These are phyloP conservation scores for Crocidura indochinensis DNA, from an alignment of 2,797 vertebrate species.

Conservation along the genomic window DNA sequence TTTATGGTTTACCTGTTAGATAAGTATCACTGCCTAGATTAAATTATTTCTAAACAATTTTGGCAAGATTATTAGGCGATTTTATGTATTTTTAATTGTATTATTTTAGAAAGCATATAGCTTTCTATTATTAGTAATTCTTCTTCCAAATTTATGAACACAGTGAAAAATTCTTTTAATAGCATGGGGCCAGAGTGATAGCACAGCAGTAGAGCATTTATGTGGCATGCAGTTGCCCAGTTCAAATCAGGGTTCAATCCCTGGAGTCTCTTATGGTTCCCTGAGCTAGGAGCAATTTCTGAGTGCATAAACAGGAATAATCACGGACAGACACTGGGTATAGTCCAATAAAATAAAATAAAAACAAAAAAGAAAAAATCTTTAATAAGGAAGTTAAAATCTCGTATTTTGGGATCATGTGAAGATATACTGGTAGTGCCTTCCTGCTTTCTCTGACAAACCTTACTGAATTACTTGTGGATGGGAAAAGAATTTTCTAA, in stretches of 20 bases:
- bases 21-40: not conserved
- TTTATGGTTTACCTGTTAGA: no score
- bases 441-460: conserved; percentile 29
- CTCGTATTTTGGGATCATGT: conserved; percentile 44
- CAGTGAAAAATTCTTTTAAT: not conserved
- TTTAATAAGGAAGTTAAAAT: not conserved
- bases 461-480: not conserved
- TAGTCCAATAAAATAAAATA: no score
- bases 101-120: not conserved
- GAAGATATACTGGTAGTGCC: not conserved
- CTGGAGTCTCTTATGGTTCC: no score
- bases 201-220: no score
- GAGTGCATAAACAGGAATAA: no score
- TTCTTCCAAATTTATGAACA: conserved; percentile 14
- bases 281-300: no score
- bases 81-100: not conserved
- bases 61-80: not conserved
- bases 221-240: no score
- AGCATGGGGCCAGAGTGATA: no score
- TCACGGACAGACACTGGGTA: no score
- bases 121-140: conserved; percentile 30
- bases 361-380: no score
- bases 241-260: no score
- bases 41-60: conserved; percentile 17
- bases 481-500: conserved; percentile 40